Evolutionary conservation across 2,888 invertebrate species (phyloP), one percentile per base, ranked within the genome.

Genomic region (Coleophora deauratella): DNA sequence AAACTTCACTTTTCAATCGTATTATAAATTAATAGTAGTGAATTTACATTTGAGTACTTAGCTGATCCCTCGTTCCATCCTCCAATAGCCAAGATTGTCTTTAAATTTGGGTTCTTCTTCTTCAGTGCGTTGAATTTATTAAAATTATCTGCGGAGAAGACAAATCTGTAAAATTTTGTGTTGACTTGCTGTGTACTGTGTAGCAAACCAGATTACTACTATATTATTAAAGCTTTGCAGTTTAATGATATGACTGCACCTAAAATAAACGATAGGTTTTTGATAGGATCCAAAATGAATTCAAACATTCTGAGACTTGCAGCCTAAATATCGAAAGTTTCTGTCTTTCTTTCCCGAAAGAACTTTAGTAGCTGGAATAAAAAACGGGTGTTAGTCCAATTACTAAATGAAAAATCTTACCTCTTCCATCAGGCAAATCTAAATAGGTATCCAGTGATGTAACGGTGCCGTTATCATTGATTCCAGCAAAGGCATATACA

Each of bases 401-500:
- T n/a, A n/a, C n/a, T n/a, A n/a, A 6, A 21, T 4, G 11, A 27
- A 10, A 15, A 28, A 33, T 35, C 59, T 62, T 53, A 87, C 88
- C 74, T 59, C 72, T 73, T 12, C 89, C 91, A 36, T 90, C 89
- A 13, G 89, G 81, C 2, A 91, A 65, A 56, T 93, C 94, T 38
- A 90, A 72, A 62, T 82, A 88, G 0, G 87, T 56, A 57, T 93
- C 92, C 10, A 91, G 68, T 1, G 90, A 69, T 2, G 74, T 63
- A 0, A 92, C 59, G 0, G 66, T 72, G 1, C 90, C 89, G 35
- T 82, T 70, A 1, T 59, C 43, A 32, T 86, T 67, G 9, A 94
- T 76, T 0, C 93, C 94, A 27, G 89, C 87, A 59, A 95, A 95
- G 0, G 90, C 74, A 61, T 94, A 95, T 10, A 93, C 87, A 35